phyloP scores from a whole-genome alignment of 2,113 vertebrate genomes.

The Phocoena sinus region DNA sequence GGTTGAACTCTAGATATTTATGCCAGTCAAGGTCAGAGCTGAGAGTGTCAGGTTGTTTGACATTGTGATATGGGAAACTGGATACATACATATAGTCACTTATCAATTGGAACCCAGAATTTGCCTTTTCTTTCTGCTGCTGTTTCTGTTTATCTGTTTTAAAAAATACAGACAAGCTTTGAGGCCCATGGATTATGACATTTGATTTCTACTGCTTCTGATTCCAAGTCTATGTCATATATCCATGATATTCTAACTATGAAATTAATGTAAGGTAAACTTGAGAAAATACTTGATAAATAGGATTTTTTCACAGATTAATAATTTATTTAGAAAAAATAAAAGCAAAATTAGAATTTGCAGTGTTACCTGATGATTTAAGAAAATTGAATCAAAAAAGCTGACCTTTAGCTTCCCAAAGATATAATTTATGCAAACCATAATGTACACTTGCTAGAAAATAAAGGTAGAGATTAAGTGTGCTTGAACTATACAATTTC shows the following conservation, averaged over 20 bases:
- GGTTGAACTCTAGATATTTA: neutral
- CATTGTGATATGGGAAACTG: neutral
- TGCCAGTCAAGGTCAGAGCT: neutral
- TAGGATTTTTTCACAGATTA: neutral
- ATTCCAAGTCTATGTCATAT: neutral
- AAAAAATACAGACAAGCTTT: conserved; percentile 5
- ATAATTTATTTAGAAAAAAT: neutral
- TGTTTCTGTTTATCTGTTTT: neutral
- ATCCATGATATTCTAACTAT: neutral
- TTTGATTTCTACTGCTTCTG: neutral
- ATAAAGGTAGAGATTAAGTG: neutral
- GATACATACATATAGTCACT: neutral
- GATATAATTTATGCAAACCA: neutral
- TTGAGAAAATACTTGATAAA: neutral
- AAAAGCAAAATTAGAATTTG: neutral
- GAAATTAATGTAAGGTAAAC: neutral
- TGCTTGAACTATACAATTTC: neutral
- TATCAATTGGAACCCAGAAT: neutral
- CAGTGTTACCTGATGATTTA: neutral
- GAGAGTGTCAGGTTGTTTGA: neutral
- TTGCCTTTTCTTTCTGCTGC: neutral
- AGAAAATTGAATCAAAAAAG: neutral
- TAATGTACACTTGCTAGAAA: neutral
- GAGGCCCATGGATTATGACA: neutral
- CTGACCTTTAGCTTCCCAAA: neutral